Evolutionary conservation across 2,797 vertebrate genomes (phyloP).

Genomic region (Hozukius guyotensis): DNA sequence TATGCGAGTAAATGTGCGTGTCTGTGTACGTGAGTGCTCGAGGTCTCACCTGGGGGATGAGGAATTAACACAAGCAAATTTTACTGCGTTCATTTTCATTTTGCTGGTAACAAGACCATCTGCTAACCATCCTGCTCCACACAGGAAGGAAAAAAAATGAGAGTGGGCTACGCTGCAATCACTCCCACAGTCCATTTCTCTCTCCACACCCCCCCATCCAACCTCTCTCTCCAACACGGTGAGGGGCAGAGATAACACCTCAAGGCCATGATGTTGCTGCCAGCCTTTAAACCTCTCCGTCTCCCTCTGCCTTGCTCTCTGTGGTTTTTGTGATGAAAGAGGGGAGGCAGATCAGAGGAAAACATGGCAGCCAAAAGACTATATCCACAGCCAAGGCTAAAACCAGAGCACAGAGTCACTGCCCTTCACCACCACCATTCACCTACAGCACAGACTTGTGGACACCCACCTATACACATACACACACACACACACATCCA

Average conservation of each 20-base stretch:
- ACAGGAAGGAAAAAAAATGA: constrained; percentile 29
- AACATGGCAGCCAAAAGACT: constrained; percentile 68
- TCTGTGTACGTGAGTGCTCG: constrained; percentile 45
- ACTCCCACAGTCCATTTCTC: constrained; percentile 47
- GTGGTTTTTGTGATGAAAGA: constrained; percentile 71
- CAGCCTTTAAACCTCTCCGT: constrained; percentile 75
- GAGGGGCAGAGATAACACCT: constrained; percentile 81
- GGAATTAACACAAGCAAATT: constrained; percentile 88
- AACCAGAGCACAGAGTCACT: constrained; percentile 55
- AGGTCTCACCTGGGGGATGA: constrained; percentile 88
- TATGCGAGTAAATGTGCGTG: constrained; percentile 15
- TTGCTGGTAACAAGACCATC: constrained; percentile 89
- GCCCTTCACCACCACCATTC: constrained; percentile 50
- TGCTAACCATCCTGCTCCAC: constrained; percentile 83
- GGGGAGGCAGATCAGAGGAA: constrained; percentile 72
- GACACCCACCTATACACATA: constrained; percentile 14
- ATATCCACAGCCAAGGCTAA: constrained; percentile 63
- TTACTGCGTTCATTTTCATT: constrained; percentile 87
- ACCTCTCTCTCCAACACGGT: constrained; percentile 65
- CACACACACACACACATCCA: not conserved
- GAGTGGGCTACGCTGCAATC: constrained; percentile 61
- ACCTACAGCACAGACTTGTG: constrained; percentile 42
- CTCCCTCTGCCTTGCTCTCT: constrained; percentile 66
- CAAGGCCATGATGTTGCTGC: constrained; percentile 79
- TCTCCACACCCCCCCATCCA: constrained; percentile 32